phyloP scores from a whole-genome alignment of 1,140 invertebrate species.

The Diprion similis region DNA sequence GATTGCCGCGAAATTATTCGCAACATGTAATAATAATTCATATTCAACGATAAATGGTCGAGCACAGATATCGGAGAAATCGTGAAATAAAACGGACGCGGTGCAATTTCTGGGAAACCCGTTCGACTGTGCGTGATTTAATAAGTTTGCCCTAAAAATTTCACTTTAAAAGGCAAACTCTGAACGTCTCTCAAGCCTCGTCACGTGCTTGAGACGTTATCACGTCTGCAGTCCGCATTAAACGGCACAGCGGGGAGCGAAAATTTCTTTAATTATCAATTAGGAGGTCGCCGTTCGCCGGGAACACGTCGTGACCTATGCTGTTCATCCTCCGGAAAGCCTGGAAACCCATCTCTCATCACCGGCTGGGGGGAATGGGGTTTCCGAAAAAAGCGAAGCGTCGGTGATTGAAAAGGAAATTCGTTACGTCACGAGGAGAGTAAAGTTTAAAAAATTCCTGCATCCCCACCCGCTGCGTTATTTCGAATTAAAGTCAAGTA shows the following conservation, averaged over 20 bases:
- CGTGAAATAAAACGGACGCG: background rate
- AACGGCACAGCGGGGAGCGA: background rate
- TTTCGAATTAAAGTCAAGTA: background rate
- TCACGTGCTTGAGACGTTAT: background rate
- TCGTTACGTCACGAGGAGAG: too few relatives aligned
- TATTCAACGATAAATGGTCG: too few relatives aligned
- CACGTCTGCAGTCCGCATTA: background rate
- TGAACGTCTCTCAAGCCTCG: background rate
- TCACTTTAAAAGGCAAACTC: background rate
- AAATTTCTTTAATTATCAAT: conserved; percentile 8
- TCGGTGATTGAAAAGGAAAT: background rate
- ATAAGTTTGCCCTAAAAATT: background rate
- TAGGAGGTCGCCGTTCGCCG: background rate
- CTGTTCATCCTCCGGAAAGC: conserved; percentile 14
- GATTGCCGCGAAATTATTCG: background rate
- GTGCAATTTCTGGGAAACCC: background rate
- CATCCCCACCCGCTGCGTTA: too few relatives aligned
- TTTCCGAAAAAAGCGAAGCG: background rate
- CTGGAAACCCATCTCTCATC: conserved; percentile 6
- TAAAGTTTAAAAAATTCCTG: too few relatives aligned
- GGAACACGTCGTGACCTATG: background rate
- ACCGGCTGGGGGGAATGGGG: background rate
- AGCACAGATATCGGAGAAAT: too few relatives aligned
- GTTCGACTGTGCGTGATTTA: background rate
- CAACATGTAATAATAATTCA: background rate